Evolutionary conservation across 2,113 vertebrate genomes (phyloP), one percentile per base, ranked within the genome.

Genomic region (Scolopax mira): DNA sequence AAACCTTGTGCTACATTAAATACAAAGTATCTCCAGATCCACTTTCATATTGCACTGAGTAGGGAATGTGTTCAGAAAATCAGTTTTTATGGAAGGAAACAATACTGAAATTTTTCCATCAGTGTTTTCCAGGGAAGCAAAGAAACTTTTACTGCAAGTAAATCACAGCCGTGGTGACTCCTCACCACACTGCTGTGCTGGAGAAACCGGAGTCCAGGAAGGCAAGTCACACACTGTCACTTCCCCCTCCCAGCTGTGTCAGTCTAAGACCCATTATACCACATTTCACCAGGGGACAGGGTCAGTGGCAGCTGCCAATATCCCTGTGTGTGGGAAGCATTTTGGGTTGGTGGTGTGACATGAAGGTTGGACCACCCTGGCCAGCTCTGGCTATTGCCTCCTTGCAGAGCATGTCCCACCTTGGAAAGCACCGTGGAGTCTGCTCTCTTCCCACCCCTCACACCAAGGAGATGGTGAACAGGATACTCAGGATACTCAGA

Each of bases 141-240:
- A n/a, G 35, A n/a, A 62, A 51, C 31, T 35, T 58, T 19, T 37
- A 25, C 33, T n/a, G 13, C 14, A 24, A 22, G 10, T 12, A 46
- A 54, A 39, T 13, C 49, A 11, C 1, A 35, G n/a, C 18, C 1
- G 1, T 4, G 16, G 39, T 3, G 33, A 25, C 30, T 28, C 33
- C 57, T 62, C 24, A 12, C 13, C 23, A 10, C 7, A 1, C 17
- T 14, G 70, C 54, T 7, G 0, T 2, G 35, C 28, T 46, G 9
- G 18, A 52, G 37, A 65, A 51, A 37, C 27, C 1, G 8, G 44
- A 66, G 35, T 13, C 51, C 10, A 11, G 39, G 9, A 27, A 35
- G 22, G 7, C 25, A 46, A 35, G 28, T 13, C 39, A 13, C 24
- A 9, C 5, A 1, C 11, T 0, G 0, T 4, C 1, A 0, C 24